Percentiles rank a stretch among this genome's conserved stretches.
Conservation (phyloP, 1,140 invertebrate species). For the Polyergus mexicanus region DNA sequence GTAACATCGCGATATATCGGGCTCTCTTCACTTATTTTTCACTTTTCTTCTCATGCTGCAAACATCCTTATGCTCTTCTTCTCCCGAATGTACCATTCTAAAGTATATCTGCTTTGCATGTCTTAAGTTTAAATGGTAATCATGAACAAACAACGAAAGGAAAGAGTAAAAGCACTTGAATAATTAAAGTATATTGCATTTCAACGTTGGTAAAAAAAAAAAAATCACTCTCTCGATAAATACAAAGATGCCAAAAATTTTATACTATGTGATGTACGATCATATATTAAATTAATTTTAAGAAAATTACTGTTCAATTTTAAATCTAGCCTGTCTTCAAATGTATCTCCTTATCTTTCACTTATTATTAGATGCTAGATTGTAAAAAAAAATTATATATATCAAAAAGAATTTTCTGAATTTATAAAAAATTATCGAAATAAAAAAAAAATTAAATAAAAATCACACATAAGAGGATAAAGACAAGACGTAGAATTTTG, state of each 20-base stretch:
- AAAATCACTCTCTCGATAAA: background rate
- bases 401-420: background rate
- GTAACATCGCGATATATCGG: slow-evolving; percentile 61
- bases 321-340: background rate
- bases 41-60: slow-evolving; percentile 38
- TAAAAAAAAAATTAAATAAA: background rate
- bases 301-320: background rate
- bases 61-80: slow-evolving; percentile 24
- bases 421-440: background rate
- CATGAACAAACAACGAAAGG: background rate
- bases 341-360: background rate
- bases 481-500: background rate
- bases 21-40: slow-evolving; percentile 47
- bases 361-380: background rate
- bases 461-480: background rate
- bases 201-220: background rate
- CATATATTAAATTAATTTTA: background rate
- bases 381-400: background rate
- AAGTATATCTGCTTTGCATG: background rate
- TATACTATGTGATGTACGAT: background rate
- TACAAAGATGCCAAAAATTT: background rate
- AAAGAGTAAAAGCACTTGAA: background rate
- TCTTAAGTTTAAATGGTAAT: slow-evolving; percentile 25
- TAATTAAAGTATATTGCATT: background rate
- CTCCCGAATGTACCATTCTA: slow-evolving; percentile 9